A percentile compares a stretch with the other conserved stretches of the same genome.
Conservation (phyloP, 1,140 invertebrate species). For the Apolygus lucorum region DNA sequence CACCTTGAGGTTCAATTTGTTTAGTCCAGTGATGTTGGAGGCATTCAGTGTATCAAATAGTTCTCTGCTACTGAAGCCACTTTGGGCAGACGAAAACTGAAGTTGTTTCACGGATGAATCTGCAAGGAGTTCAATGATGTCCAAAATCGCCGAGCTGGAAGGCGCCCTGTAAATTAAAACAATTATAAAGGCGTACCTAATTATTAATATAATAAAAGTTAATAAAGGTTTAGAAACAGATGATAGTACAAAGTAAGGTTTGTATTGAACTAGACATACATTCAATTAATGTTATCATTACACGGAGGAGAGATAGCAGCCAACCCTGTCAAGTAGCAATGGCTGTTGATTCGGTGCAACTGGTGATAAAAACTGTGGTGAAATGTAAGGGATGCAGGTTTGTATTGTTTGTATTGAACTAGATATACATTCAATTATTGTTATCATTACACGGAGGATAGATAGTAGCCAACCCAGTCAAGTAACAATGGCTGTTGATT, state of each 20-base stretch:
- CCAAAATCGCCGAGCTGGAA: slow-evolving; percentile 8
- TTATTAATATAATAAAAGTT: not conserved
- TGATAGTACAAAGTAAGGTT: too few relatives aligned
- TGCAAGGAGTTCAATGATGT: slow-evolving; percentile 22
- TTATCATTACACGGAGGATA: too few relatives aligned
- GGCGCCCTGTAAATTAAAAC: slow-evolving; percentile 13
- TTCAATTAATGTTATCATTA: not conserved
- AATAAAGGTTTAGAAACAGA: not conserved
- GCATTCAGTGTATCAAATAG: slow-evolving; percentile 19
- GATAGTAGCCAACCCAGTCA: too few relatives aligned
- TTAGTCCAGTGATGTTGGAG: slow-evolving; percentile 24
- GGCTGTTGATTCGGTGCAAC: not conserved
- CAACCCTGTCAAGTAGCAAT: not conserved
- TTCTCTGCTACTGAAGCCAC: not conserved
- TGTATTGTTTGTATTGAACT: too few relatives aligned
- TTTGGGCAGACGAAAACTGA: not conserved
- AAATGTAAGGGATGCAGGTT: too few relatives aligned
- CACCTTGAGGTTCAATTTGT: slow-evolving; percentile 25
- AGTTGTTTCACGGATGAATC: slow-evolving; percentile 20
- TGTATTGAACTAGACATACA: not conserved
- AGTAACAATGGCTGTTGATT: too few relatives aligned
- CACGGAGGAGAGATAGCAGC: not conserved
- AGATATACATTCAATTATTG: too few relatives aligned
- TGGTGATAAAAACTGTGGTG: too few relatives aligned
- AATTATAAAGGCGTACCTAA: not conserved